Conservation (phyloP, 1,140 invertebrate species). For the Drosophila fuyamai region DNA sequence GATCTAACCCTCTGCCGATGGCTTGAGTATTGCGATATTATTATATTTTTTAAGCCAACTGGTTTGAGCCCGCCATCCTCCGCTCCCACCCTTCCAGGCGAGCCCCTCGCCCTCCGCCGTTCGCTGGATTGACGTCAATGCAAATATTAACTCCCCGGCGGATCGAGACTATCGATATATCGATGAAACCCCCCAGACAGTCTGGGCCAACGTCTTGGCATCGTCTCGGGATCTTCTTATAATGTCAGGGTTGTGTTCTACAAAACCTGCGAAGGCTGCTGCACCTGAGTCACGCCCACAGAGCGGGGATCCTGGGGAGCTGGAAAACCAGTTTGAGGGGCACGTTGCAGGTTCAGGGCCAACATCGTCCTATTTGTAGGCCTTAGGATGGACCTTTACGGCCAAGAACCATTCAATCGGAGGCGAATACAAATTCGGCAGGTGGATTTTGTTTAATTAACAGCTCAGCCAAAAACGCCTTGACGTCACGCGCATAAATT, state of each 20-base stretch:
- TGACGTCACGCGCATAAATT: slow-evolving; percentile 81
- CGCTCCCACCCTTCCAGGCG: slow-evolving; percentile 10
- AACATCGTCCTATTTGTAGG: background rate
- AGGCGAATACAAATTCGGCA: slow-evolving; percentile 48
- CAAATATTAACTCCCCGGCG: slow-evolving; percentile 62
- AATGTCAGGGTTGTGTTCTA: slow-evolving; percentile 78
- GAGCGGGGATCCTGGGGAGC: slow-evolving; percentile 30
- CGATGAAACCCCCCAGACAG: slow-evolving; percentile 29
- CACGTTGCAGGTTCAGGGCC: slow-evolving; percentile 47
- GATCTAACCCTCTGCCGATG: slow-evolving; percentile 37
- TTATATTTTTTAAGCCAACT: slow-evolving; percentile 32
- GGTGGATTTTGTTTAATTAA: slow-evolving; percentile 75
- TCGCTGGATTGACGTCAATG: slow-evolving; percentile 75
- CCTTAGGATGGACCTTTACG: slow-evolving; percentile 30
- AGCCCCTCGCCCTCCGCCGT: slow-evolving; percentile 12
- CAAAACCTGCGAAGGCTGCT: slow-evolving; percentile 49
- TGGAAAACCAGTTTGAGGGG: slow-evolving; percentile 62
- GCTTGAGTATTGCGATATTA: slow-evolving; percentile 10
- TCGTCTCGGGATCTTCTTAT: slow-evolving; percentile 19
- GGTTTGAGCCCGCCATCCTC: slow-evolving; percentile 16
- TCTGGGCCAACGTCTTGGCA: slow-evolving; percentile 21
- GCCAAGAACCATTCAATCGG: slow-evolving; percentile 25
- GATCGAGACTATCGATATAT: slow-evolving; percentile 39
- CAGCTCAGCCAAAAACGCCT: slow-evolving; percentile 41
- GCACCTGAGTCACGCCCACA: slow-evolving; percentile 57